A percentile compares a stretch with the other conserved stretches of the same genome.
These are phyloP conservation scores for Lycia hirtaria DNA, from an alignment of 2,888 invertebrate genomes.

Conservation along the genomic window DNA sequence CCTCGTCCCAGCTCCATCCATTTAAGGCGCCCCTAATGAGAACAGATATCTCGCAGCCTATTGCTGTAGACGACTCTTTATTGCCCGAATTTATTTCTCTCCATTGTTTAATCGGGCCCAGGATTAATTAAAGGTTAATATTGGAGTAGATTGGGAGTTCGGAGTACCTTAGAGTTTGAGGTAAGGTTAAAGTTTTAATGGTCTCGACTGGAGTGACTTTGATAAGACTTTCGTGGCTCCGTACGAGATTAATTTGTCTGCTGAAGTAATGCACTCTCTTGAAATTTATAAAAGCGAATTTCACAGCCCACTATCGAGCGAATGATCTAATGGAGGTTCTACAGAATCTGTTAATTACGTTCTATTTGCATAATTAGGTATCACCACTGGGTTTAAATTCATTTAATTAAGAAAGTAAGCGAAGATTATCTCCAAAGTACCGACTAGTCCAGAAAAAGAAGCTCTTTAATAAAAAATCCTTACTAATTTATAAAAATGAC, in stretches of 20 bases:
- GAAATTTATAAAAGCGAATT: not conserved
- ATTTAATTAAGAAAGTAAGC: conserved; percentile 4
- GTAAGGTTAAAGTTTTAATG: conserved; percentile 25
- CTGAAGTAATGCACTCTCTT: not conserved
- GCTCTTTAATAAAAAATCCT: conserved; percentile 5
- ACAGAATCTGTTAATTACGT: not conserved
- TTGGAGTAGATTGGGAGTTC: conserved; percentile 23
- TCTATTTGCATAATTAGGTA: not conserved
- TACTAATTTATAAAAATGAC: conserved; percentile 9
- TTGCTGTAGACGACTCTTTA: conserved; percentile 35
- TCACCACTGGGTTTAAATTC: not conserved
- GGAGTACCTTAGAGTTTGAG: conserved; percentile 24
- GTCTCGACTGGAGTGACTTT: conserved; percentile 23
- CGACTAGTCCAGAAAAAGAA: conserved; percentile 6
- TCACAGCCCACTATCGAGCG: not conserved
- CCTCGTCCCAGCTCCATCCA: conserved; percentile 37
- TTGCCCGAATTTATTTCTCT: conserved; percentile 39
- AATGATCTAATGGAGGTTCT: too few relatives aligned
- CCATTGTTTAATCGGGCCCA: conserved; percentile 41
- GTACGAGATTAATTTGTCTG: conserved; percentile 11
- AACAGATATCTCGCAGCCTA: conserved; percentile 30
- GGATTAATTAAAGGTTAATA: conserved; percentile 30
- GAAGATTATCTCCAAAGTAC: conserved; percentile 1
- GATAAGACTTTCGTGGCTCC: conserved; percentile 11
- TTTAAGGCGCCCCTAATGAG: conserved; percentile 48